These are phyloP conservation scores for Microtus californicus DNA, from an alignment of 2,797 vertebrate species.

Conservation along the genomic window DNA sequence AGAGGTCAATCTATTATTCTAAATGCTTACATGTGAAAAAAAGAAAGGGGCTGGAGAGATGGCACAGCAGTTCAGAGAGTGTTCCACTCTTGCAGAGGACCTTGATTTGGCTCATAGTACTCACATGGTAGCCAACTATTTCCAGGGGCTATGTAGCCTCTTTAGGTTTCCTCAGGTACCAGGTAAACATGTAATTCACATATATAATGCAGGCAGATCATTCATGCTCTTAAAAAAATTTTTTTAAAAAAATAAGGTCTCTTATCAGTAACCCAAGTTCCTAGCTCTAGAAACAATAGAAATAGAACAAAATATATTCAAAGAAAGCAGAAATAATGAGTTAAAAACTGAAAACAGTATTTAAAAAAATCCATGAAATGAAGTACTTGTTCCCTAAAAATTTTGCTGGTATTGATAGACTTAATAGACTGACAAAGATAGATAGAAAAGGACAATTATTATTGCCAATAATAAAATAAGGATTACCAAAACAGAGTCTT, in stretches of 20 bases:
- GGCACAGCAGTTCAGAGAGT: background rate
- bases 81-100: background rate
- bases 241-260: background rate
- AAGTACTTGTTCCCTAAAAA: background rate
- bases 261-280: background rate
- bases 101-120: background rate
- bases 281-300: background rate
- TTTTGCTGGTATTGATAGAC: background rate
- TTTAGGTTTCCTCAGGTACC: background rate
- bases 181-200: background rate
- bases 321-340: background rate
- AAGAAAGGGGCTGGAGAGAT: background rate
- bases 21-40: background rate
- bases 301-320: slow-evolving; percentile 1
- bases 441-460: background rate
- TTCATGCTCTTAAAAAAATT: background rate
- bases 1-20: background rate
- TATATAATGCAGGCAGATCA: background rate
- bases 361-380: background rate
- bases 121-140: background rate
- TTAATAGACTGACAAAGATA: background rate
- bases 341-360: background rate
- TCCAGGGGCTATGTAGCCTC: background rate
- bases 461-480: background rate
- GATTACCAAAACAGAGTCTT: background rate